Conservation (phyloP, 2,888 invertebrate species). For the Cephus runcator region DNA sequence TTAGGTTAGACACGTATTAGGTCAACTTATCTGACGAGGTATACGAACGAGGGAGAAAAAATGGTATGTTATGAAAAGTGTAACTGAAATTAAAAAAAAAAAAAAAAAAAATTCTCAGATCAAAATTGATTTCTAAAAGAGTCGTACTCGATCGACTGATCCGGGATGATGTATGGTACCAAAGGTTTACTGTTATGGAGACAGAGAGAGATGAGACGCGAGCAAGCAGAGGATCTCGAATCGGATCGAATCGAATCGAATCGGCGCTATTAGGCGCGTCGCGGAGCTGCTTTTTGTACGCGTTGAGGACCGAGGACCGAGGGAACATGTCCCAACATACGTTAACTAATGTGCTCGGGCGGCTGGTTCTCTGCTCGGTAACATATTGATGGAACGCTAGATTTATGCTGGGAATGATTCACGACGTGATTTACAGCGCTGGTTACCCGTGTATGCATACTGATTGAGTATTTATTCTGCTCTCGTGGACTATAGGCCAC, state of each 20-base stretch:
- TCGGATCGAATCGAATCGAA: slow-evolving; percentile 17
- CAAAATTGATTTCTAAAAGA: neutral
- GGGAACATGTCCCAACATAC: slow-evolving; percentile 17
- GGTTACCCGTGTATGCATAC: slow-evolving; percentile 40
- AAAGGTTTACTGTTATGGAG: neutral
- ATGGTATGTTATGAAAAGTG: neutral
- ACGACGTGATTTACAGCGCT: slow-evolving; percentile 51
- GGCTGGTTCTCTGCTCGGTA: slow-evolving; percentile 17
- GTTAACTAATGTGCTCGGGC: slow-evolving; percentile 39
- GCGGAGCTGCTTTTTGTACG: slow-evolving; percentile 33
- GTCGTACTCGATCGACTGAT: neutral
- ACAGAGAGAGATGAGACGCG: slow-evolving; percentile 13
- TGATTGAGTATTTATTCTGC: slow-evolving; percentile 50
- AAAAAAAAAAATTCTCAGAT: neutral
- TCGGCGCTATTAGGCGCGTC: slow-evolving; percentile 44
- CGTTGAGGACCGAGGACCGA: slow-evolving; percentile 20
- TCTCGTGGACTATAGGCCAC: slow-evolving; percentile 28
- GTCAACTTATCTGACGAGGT: neutral
- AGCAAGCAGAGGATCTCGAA: slow-evolving; percentile 12
- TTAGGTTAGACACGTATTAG: neutral
- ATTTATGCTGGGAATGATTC: slow-evolving; percentile 52
- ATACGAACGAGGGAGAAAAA: neutral
- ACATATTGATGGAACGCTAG: slow-evolving; percentile 44
- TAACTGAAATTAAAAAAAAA: too few relatives aligned
- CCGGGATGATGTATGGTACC: neutral